These are phyloP conservation scores for Centropus bengalensis DNA, from an alignment of 2,113 vertebrate genomes.

Conservation along the genomic window DNA sequence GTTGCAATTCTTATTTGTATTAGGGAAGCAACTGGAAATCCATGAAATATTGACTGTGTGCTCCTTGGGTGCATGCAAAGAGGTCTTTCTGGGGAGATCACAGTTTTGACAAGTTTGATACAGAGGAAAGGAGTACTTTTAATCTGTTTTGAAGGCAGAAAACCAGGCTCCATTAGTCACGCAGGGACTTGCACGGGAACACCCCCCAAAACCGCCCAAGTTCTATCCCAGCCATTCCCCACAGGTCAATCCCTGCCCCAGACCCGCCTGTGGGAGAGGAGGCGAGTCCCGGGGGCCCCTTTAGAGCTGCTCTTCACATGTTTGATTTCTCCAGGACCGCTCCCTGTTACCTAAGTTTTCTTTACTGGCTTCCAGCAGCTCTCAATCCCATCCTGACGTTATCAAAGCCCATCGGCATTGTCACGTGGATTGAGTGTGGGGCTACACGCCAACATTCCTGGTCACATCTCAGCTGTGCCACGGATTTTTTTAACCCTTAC, in stretches of 20 bases:
- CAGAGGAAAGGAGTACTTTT: background rate
- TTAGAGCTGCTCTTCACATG: background rate
- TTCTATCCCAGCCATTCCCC: background rate
- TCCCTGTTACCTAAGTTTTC: background rate
- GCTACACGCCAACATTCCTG: background rate
- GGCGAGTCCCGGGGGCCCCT: background rate
- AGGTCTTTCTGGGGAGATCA: background rate
- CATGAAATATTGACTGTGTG: background rate
- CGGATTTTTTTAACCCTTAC: background rate
- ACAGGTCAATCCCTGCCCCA: background rate
- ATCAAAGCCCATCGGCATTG: background rate
- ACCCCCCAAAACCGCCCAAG: background rate
- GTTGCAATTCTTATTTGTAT: background rate
- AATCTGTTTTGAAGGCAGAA: background rate
- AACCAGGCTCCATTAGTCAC: background rate
- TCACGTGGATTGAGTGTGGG: background rate
- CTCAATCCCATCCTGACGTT: background rate
- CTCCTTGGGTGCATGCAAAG: accelerated
- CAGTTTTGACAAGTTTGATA: background rate
- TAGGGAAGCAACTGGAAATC: background rate
- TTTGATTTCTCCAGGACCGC: background rate
- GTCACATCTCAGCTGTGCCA: background rate
- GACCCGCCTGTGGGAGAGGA: accelerated
- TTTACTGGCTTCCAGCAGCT: background rate
- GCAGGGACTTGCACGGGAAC: background rate